A percentile compares a stretch with the other conserved stretches of the same genome.
phyloP scores from a whole-genome alignment of 2,888 invertebrate genomes.

The Dromius quadrimaculatus region DNA sequence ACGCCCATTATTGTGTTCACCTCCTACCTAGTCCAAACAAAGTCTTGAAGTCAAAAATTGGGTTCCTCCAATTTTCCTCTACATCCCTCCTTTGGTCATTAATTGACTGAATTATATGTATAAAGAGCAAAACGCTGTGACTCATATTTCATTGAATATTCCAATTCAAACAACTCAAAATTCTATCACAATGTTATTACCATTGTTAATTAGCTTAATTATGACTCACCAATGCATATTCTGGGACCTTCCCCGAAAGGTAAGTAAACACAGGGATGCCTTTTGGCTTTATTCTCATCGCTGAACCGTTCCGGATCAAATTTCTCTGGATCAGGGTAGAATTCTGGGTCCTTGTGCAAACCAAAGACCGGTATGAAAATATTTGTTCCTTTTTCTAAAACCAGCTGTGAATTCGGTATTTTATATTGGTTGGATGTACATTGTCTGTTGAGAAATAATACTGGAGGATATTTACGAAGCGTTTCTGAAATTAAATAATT shows the following conservation, averaged over 20 bases:
- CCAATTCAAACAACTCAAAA: too few species aligned
- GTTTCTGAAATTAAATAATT: slow-evolving; percentile 44
- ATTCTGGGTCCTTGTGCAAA: slow-evolving; percentile 42
- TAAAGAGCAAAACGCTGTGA: too few species aligned
- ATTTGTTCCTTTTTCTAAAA: slow-evolving; percentile 42
- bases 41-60: too few species aligned
- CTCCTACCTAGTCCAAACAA: too few species aligned
- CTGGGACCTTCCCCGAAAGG: slow-evolving; percentile 46
- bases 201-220: too few species aligned
- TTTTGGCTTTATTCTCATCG: slow-evolving; percentile 41
- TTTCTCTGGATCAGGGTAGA: slow-evolving; percentile 40
- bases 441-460: slow-evolving; percentile 36
- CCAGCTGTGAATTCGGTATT: slow-evolving; percentile 38
- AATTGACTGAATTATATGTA: too few species aligned
- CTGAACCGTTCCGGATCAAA: slow-evolving; percentile 49
- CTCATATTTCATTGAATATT: too few species aligned
- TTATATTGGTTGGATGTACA: slow-evolving; percentile 37
- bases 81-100: too few species aligned
- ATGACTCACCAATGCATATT: slow-evolving; percentile 45
- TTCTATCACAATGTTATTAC: too few species aligned
- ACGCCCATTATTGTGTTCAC: too few species aligned
- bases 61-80: too few species aligned
- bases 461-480: slow-evolving; percentile 46
- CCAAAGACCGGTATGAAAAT: slow-evolving; percentile 42
- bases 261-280: slow-evolving; percentile 33